A percentile compares a stretch with the other conserved stretches of the same genome.
Conservation (phyloP, 2,113 vertebrate genomes). For the Furnarius figulus region DNA sequence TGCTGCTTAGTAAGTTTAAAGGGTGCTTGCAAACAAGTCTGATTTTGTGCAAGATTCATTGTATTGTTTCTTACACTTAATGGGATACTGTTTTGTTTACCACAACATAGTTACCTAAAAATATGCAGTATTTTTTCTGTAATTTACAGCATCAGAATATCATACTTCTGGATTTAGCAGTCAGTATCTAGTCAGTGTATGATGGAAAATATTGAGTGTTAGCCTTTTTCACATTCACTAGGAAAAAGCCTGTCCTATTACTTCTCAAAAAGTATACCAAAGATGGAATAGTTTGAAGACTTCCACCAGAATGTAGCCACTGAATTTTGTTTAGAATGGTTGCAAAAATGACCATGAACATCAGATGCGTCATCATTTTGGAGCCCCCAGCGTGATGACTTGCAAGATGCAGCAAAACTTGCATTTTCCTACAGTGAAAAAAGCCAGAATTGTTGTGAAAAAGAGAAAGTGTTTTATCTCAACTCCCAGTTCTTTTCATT, state of each 20-base stretch:
- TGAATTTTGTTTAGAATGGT: background rate
- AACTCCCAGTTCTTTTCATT: background rate
- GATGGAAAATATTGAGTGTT: background rate
- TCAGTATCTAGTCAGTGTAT: background rate
- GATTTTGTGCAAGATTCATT: background rate
- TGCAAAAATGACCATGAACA: background rate
- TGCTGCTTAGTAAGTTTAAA: slow-evolving; percentile 89
- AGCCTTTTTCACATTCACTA: background rate
- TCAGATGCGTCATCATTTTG: background rate
- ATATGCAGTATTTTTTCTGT: background rate
- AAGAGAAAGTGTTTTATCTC: background rate
- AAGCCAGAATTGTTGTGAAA: background rate
- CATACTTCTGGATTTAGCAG: background rate
- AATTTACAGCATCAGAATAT: background rate
- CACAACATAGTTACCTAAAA: background rate
- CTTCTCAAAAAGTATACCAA: background rate
- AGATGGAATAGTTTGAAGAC: background rate
- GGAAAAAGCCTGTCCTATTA: background rate
- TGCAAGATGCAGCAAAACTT: background rate
- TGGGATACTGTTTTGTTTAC: background rate
- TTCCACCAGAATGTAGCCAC: background rate
- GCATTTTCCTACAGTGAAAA: background rate
- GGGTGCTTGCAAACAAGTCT: background rate
- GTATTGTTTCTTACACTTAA: background rate
- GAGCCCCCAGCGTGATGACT: background rate